phyloP scores from a whole-genome alignment of 2,888 invertebrate species.

The Dicranocentrus wangi region DNA sequence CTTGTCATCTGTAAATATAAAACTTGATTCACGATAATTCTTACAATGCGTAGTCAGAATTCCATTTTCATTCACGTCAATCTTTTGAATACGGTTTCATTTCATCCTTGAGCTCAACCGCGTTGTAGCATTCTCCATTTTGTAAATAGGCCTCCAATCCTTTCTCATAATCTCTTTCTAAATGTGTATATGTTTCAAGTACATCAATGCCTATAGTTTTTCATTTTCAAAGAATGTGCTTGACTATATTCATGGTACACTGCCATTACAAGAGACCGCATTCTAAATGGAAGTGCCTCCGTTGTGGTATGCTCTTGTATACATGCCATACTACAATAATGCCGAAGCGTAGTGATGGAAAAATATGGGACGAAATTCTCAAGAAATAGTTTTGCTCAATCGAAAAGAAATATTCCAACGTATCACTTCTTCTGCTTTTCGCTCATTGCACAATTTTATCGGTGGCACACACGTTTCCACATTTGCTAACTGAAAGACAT shows the following conservation, averaged over 20 bases:
- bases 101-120: too few species aligned
- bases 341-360: neutral
- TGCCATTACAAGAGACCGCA: neutral
- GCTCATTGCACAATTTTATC: neutral
- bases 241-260: too few species aligned
- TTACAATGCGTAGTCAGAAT: neutral
- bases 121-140: too few species aligned
- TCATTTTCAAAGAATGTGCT: too few species aligned
- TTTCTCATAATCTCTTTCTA: too few species aligned
- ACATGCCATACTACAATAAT: neutral
- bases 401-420: neutral
- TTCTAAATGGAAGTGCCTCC: too few species aligned
- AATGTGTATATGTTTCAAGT: neutral
- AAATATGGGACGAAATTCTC: neutral
- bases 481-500: neutral
- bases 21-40: conserved; percentile 33
- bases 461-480: neutral
- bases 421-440: neutral
- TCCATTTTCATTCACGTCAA: too few species aligned
- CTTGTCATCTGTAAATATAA: conserved; percentile 34
- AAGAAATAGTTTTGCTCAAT: neutral
- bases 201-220: neutral
- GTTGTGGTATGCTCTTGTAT: neutral
- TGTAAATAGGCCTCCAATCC: too few species aligned
- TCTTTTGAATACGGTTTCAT: too few species aligned